These are phyloP conservation scores for Glaucomys volans DNA, from an alignment of 2,113 vertebrate species.

Conservation along the genomic window DNA sequence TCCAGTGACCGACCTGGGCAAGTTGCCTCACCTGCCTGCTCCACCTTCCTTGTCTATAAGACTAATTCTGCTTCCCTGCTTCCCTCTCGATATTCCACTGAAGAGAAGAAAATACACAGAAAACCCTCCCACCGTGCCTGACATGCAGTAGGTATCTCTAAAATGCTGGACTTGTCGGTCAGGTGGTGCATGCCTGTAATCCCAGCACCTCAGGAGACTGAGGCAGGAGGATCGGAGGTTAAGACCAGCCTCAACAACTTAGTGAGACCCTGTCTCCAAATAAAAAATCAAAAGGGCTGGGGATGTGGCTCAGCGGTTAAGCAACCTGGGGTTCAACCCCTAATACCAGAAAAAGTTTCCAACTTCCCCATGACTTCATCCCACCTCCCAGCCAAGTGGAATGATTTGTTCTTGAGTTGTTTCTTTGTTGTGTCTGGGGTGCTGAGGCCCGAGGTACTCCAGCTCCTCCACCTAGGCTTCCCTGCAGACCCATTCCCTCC, in stretches of 20 bases:
- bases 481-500: neutral
- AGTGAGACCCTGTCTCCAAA: no score
- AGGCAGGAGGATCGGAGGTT: no score
- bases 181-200: no score
- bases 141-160: neutral
- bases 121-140: neutral
- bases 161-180: neutral
- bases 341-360: neutral
- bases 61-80: neutral
- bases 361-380: neutral
- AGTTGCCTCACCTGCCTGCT: neutral
- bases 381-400: neutral
- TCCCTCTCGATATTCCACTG: neutral
- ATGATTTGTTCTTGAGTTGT: neutral
- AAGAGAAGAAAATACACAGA: neutral
- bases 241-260: no score
- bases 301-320: no score
- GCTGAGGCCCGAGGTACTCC: neutral
- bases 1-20: rapidly evolving
- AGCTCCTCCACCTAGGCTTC: neutral
- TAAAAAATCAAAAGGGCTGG: no score
- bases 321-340: no score
- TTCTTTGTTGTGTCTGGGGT: neutral
- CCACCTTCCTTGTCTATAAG: neutral
- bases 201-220: no score